A percentile compares a stretch with the other conserved stretches of the same genome.
These are phyloP conservation scores for Dendrophyllia cribrosa DNA, from an alignment of 64 coral and sea anemone genomes.

Conservation along the genomic window DNA sequence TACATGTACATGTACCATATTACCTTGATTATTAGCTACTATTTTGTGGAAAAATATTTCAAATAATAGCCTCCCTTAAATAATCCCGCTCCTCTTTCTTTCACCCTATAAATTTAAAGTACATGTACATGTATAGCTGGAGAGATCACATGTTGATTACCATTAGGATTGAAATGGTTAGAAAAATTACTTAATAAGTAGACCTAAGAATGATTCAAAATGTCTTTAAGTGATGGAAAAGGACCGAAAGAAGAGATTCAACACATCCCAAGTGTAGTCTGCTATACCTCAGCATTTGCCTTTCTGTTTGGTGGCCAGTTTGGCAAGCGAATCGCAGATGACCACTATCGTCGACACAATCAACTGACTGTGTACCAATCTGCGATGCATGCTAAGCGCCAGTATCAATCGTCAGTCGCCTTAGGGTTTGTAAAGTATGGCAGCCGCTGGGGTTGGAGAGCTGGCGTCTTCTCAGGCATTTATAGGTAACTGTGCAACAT, in stretches of 20 bases:
- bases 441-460: slow-evolving; percentile 72
- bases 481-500: slow-evolving; percentile 38
- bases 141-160: no score
- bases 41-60: no score
- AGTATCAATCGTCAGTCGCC: slow-evolving; percentile 52
- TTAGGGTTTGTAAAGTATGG: slow-evolving; percentile 78
- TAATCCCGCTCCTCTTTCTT: no score
- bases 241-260: slow-evolving; percentile 51
- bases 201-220: not conserved
- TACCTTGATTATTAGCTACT: no score
- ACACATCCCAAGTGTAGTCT: slow-evolving; percentile 40
- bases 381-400: slow-evolving; percentile 69
- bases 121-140: no score
- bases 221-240: not conserved
- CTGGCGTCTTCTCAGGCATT: slow-evolving; percentile 69
- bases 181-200: no score
- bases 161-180: no score
- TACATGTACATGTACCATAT: no score
- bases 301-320: slow-evolving; percentile 81
- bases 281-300: slow-evolving; percentile 43
- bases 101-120: no score
- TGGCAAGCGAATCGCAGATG: slow-evolving; percentile 58
- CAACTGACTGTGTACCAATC: slow-evolving; percentile 72
- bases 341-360: slow-evolving; percentile 56
- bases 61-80: no score